phyloP scores from a whole-genome alignment of 2,113 vertebrate species.

The Peromyscus maniculatus region DNA sequence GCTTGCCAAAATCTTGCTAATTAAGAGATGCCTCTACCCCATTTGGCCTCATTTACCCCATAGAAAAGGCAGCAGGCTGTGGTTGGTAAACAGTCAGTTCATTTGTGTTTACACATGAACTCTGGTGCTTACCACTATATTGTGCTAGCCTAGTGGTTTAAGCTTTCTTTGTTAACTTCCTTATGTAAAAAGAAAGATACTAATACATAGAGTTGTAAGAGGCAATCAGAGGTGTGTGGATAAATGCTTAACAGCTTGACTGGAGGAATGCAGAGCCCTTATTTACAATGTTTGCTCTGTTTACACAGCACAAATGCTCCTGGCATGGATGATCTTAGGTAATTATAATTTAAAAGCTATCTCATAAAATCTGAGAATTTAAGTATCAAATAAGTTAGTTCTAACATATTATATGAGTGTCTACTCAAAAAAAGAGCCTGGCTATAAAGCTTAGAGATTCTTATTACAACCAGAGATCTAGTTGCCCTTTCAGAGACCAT shows the following conservation, averaged over 20 bases:
- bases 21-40: neutral
- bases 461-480: neutral
- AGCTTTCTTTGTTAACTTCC: neutral
- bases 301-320: neutral
- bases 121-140: neutral
- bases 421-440: neutral
- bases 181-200: neutral
- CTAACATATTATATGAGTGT: neutral
- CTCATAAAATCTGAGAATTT: conserved; percentile 16
- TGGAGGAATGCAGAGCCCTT: neutral
- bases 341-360: neutral
- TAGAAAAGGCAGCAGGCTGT: neutral
- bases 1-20: neutral
- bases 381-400: neutral
- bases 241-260: neutral
- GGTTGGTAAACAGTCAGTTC: no score
- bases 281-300: neutral
- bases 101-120: neutral
- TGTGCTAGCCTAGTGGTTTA: neutral
- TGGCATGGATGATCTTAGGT: neutral
- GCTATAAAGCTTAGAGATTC: neutral
- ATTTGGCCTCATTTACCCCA: neutral
- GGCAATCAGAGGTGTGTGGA: neutral
- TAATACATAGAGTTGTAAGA: neutral
- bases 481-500: neutral